A percentile compares a stretch with the other conserved stretches of the same genome.
phyloP scores from a whole-genome alignment of 1,140 invertebrate genomes.

The Stegodyphus dumicola region DNA sequence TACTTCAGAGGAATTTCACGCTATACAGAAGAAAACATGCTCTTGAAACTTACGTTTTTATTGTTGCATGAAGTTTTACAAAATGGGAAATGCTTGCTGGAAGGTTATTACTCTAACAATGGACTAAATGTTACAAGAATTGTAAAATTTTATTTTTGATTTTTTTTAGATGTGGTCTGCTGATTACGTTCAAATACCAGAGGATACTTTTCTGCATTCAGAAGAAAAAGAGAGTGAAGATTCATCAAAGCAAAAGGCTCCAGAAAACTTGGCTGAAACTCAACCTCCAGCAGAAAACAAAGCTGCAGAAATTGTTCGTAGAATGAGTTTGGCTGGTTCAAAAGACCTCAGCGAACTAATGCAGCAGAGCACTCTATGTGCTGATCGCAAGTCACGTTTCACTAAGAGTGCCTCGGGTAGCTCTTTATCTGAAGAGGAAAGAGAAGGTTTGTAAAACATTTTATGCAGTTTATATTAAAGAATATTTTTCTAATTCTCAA shows the following conservation, averaged over 20 bases:
- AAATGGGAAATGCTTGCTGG: too few relatives aligned
- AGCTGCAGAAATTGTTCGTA: constrained; percentile 78
- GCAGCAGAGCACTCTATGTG: constrained; percentile 37
- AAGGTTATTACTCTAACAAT: too few relatives aligned
- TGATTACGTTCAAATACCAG: constrained; percentile 90
- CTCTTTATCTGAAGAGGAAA: constrained; percentile 80
- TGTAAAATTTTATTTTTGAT: not conserved
- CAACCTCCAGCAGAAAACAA: constrained; percentile 66
- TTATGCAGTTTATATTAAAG: not conserved
- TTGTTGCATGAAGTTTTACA: too few relatives aligned
- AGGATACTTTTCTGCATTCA: constrained; percentile 28
- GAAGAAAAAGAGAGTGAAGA: constrained; percentile 52
- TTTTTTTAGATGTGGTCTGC: constrained; percentile 93
- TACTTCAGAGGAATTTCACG: too few relatives aligned
- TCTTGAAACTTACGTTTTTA: too few relatives aligned
- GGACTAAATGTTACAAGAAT: too few relatives aligned
- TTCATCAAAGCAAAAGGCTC: constrained; percentile 21
- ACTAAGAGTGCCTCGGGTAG: constrained; percentile 86
- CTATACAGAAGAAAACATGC: too few relatives aligned
- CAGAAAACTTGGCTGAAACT: not conserved
- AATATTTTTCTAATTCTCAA: not conserved
- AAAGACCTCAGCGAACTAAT: constrained; percentile 59
- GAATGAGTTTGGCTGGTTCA: constrained; percentile 79
- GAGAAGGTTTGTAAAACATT: constrained; percentile 67
- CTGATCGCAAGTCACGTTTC: constrained; percentile 41